Base-by-base conservation (phyloP, 2,888 invertebrate genomes). In the Omphaloscelis lunosa region DNA sequence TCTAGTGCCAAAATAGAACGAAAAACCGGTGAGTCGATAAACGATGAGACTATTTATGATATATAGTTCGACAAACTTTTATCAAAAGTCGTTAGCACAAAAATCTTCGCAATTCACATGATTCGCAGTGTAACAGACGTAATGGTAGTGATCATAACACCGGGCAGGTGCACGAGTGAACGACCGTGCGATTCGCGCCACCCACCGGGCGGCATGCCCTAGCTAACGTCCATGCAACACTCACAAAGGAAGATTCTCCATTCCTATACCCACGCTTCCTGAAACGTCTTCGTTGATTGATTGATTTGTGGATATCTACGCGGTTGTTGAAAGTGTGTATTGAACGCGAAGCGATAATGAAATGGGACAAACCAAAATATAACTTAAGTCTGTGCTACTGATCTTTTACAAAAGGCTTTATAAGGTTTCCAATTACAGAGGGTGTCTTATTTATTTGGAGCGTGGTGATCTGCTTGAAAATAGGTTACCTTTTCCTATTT, bases 171-270 rank as follows among this genome's bases (percentile, higher is more conserved):
- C 72, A 66, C 45, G 87, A 91, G 94, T 93, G 94, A 95, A 94
- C 89, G 94, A 93, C 93, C 94, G 92, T 88, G 85, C 92, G 91
- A 95, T 94, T 94, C 90, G 93, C 91, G 92, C 90, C 93, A 94
- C 94, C 90, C 92, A 91, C 89, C 94, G 92, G 93, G 92, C 93
- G 94, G 93, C 82, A 90, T 82, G 82, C 82, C 86, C 87, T 78
- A 45, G 34, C 83, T 89, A 88, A 82, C 84, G 77, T 84, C 75
- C 82, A 83, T 75, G 53, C 72, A 66, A 48, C 58, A 53, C 72
- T 63, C 53, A 82, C 79, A 83, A 83, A 82, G 74, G 59, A 72
- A 68, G 56, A 23, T n/a, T 51, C 51, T 39, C 45, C 70, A 69
- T 65, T 68, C 77, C 56, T 66, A 62, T 51, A 67, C 11, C 20